These are phyloP conservation scores for Crambe crambe DNA, from an alignment of 37 sponge, comb jelly and placozoan genomes.

Conservation along the genomic window DNA sequence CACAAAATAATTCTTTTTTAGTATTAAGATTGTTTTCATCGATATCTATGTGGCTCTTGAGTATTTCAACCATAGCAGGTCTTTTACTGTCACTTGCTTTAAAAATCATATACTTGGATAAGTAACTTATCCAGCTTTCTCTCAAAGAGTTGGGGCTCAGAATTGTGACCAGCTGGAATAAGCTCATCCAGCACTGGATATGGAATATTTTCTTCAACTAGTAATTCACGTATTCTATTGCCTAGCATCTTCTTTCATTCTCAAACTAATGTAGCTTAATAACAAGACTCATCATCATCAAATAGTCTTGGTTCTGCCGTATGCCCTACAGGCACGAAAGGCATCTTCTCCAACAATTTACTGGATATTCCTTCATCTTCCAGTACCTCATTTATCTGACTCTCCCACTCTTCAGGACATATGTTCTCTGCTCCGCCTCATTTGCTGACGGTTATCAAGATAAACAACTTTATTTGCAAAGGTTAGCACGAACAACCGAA, in stretches of 20 bases:
- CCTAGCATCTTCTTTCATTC: too few relatives aligned
- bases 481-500: neutral
- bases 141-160: neutral
- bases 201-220: neutral
- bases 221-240: neutral
- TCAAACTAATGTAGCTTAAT: too few relatives aligned
- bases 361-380: too few relatives aligned
- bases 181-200: neutral
- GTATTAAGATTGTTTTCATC: too few relatives aligned
- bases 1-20: too few relatives aligned
- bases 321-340: too few relatives aligned
- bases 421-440: neutral
- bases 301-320: too few relatives aligned
- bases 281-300: too few relatives aligned
- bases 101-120: neutral
- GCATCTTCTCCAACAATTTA: too few relatives aligned
- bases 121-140: neutral
- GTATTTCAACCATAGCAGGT: neutral
- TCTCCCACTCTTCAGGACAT: neutral
- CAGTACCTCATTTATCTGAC: too few relatives aligned
- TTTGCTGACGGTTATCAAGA: neutral
- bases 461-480: slow-evolving; percentile 6
- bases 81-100: neutral
- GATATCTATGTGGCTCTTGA: neutral
- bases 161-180: neutral